phyloP scores from a whole-genome alignment of 2,797 vertebrate genomes.

The Hemitrygon akajei region DNA sequence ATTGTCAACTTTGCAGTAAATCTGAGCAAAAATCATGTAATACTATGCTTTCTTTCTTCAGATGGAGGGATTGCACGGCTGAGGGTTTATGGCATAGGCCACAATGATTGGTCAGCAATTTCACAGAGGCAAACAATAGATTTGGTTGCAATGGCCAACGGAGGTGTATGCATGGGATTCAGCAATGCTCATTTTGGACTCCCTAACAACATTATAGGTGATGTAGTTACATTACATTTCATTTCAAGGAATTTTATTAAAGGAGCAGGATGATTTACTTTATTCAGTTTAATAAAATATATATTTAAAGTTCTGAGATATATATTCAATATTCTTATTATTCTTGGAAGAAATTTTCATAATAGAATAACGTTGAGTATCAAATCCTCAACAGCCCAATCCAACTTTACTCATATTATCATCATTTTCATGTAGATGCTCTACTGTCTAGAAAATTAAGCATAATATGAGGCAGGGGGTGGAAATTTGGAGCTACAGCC shows the following conservation, averaged over 20 bases:
- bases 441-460: background rate
- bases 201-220: constrained; percentile 77
- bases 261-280: background rate
- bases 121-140: constrained; percentile 56
- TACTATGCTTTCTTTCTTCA: constrained; percentile 45
- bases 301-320: background rate
- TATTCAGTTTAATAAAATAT: background rate
- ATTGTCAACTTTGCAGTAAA: background rate
- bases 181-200: constrained; percentile 75
- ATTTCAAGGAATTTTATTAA: background rate
- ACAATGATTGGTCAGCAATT: constrained; percentile 61
- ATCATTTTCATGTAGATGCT: background rate
- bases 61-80: constrained; percentile 74
- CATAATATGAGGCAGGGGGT: background rate
- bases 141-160: constrained; percentile 64
- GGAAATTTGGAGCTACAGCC: background rate
- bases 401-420: background rate
- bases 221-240: constrained; percentile 13
- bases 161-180: constrained; percentile 72
- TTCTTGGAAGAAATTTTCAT: background rate
- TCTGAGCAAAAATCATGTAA: background rate
- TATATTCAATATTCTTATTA: background rate
- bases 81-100: constrained; percentile 67
- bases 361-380: background rate
- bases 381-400: background rate